Evolutionary conservation across 2,113 vertebrate species (phyloP).

Genomic region (Nannospalax galili): DNA sequence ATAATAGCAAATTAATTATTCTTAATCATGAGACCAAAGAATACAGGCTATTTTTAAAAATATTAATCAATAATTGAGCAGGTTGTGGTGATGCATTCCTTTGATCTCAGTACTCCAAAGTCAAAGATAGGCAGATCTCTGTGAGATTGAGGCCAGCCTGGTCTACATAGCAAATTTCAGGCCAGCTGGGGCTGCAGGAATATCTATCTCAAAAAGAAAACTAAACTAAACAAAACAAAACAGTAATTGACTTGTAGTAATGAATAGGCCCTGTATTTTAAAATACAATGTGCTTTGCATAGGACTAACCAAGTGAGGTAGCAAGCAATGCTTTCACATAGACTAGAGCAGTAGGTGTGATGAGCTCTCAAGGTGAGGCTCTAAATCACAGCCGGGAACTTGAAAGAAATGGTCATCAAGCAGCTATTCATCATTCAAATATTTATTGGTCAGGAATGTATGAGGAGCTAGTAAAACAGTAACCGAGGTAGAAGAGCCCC

Average conservation of each 20-base stretch:
- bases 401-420: background rate
- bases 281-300: background rate
- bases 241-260: background rate
- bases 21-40: background rate
- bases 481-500: background rate
- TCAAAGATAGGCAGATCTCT: too few relatives aligned
- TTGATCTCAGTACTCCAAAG: too few relatives aligned
- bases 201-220: too few relatives aligned
- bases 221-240: too few relatives aligned
- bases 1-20: background rate
- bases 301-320: background rate
- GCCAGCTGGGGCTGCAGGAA: too few relatives aligned
- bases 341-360: background rate
- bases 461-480: background rate
- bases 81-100: too few relatives aligned
- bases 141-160: too few relatives aligned
- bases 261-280: background rate
- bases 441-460: background rate
- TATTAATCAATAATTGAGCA: background rate
- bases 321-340: background rate
- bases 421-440: background rate
- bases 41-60: background rate
- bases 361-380: background rate
- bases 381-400: background rate
- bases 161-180: too few relatives aligned